A percentile compares a stretch with the other conserved stretches of the same genome.
Evolutionary conservation across 2,113 vertebrate species (phyloP).

Genomic region (Chrysochloris asiatica): DNA sequence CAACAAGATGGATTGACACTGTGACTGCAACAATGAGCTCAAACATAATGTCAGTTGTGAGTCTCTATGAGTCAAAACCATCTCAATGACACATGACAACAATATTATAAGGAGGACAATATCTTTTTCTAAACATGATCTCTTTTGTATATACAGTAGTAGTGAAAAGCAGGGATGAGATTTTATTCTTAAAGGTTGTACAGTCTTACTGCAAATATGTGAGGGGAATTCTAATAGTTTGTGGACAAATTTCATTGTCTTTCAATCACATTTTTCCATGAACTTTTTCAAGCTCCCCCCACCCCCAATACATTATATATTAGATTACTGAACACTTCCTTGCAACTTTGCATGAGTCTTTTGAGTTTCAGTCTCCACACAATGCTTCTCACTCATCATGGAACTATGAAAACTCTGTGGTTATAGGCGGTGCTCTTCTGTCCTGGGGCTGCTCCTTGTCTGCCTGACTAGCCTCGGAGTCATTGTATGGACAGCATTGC

Average conservation of each 20-base stretch:
- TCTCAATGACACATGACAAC: background rate
- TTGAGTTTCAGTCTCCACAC: background rate
- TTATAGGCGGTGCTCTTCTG: background rate
- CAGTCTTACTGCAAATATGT: background rate
- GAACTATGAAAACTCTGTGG: constrained; percentile 29
- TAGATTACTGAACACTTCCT: background rate
- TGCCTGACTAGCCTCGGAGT: constrained; percentile 15
- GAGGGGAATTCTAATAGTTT: too few species aligned
- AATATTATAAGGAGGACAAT: background rate
- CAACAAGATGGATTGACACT: background rate
- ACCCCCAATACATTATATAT: too few species aligned
- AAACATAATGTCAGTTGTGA: background rate
- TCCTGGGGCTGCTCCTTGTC: background rate
- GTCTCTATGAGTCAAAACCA: background rate
- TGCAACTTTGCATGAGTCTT: background rate
- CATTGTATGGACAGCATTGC: background rate
- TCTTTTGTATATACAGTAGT: background rate
- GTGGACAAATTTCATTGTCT: background rate
- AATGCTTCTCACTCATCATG: background rate
- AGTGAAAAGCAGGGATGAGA: background rate
- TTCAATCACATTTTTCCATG: too few species aligned
- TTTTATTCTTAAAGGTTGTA: background rate
- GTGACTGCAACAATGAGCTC: background rate
- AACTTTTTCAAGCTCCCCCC: background rate
- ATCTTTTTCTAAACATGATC: background rate